Base-by-base conservation (phyloP, 2,888 invertebrate species). In the Sphinx pinastri region DNA sequence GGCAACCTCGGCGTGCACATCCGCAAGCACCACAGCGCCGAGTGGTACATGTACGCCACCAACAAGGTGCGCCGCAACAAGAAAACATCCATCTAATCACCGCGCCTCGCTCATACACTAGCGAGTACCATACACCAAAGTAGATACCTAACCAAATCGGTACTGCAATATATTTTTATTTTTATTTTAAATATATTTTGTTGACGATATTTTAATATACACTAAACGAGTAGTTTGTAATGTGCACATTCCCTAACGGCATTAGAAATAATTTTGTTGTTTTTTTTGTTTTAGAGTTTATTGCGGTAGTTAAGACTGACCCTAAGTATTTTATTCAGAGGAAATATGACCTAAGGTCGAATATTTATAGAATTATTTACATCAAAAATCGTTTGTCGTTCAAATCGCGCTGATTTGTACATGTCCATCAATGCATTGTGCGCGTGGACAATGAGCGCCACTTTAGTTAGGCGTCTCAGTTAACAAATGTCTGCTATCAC, bases 1-100 rank as follows among this genome's bases (percentile, higher is more conserved):
- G 97, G 97, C 78, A 97, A 97, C 91, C 94, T 97, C 45, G 96
- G 97, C 78, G 97, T 97, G 25, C 97, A 97, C 88, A 96, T 97
- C 77, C 95, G 97, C 77, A 97, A 97, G 85, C 97, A 97, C 94
- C 97, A 97, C 94, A 90, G 92, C 85, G 80, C 86, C 78, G 92
- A 94, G 91, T 94, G 94, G 94, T 90, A 84, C 85, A 76, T 91
- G n/a, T 94, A 93, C 89, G 94, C 94, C 80, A 90, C 84, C 86
- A 92, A 82, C 89, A 92, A 91, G 79, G 89, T 93, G 77, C 81
- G 94, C 74, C 91, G 94, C 73, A 90, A 90, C 86, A 94, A 93
- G 79, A 94, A 94, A 82, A 88, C 91, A 70, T 79, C 90, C 78
- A 78, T 84, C 68, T 87, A 80, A 75, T 73, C 67, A 13, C 4